A percentile compares a stretch with the other conserved stretches of the same genome.
Conservation (phyloP, 1,140 invertebrate genomes). For the Oreohelix idahoensis region DNA sequence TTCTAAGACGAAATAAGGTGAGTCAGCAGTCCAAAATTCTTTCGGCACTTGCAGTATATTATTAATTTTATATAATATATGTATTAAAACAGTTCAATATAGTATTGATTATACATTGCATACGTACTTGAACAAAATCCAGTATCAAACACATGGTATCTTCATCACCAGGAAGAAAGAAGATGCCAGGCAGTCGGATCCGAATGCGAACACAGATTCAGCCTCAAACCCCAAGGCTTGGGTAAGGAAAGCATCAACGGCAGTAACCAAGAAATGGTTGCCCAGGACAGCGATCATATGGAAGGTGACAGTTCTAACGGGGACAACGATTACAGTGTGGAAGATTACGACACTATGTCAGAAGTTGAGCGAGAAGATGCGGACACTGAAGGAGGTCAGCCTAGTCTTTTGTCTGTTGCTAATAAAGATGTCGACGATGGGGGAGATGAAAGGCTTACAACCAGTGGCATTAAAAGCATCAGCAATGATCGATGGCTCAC, state of each 20-base stretch:
- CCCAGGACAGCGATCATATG: background rate
- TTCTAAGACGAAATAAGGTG: no score
- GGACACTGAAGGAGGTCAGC: background rate
- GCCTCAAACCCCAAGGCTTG: constrained; percentile 30
- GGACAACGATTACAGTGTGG: background rate
- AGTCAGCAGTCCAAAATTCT: no score
- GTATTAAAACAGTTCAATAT: no score
- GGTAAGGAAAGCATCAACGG: background rate
- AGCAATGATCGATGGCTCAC: background rate
- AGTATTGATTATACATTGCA: no score
- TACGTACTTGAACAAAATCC: no score
- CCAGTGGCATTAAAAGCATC: no score
- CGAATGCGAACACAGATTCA: constrained; percentile 49
- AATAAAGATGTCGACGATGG: background rate
- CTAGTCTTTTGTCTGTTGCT: background rate
- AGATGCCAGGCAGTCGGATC: constrained; percentile 77
- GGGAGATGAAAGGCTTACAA: background rate
- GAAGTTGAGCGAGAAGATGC: background rate
- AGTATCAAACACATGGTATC: background rate
- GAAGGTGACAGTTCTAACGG: background rate
- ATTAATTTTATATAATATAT: no score
- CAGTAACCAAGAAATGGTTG: background rate
- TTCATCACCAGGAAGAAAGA: constrained; percentile 78
- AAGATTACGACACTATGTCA: background rate
- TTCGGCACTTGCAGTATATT: no score